A percentile compares a stretch with the other conserved stretches of the same genome.
phyloP scores from a whole-genome alignment of 2,113 vertebrate species.

The Gnathonemus longibarbis region DNA sequence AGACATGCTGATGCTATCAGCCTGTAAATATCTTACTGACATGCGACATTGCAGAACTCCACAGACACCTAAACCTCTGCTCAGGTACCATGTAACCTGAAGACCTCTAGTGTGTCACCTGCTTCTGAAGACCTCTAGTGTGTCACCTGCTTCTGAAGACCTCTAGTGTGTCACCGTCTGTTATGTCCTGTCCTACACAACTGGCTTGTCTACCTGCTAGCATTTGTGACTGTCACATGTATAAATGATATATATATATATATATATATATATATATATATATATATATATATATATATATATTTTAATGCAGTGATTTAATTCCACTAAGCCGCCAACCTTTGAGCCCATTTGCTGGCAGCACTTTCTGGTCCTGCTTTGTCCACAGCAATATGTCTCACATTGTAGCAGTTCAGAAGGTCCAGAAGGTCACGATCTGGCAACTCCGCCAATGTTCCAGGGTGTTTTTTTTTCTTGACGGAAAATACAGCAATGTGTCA shows the following conservation, averaged over 20 bases:
- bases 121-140: background rate
- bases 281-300: background rate
- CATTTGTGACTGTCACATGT: background rate
- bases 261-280: no score
- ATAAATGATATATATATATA: no score
- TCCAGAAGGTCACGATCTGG: slow-evolving; percentile 7
- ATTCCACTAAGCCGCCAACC: background rate
- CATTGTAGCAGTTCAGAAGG: background rate
- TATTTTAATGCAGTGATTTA: background rate
- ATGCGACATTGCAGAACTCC: background rate
- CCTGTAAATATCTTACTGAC: background rate
- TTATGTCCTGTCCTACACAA: background rate
- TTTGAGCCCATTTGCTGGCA: background rate
- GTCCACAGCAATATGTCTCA: background rate
- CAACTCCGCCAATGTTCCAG: background rate
- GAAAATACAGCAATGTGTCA: background rate
- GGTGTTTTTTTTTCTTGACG: background rate
- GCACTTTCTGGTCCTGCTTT: background rate
- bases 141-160: background rate
- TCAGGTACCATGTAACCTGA: background rate
- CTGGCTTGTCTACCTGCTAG: background rate
- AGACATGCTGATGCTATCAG: background rate
- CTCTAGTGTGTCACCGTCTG: background rate
- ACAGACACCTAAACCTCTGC: background rate
- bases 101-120: background rate